Conservation (phyloP, 2,888 invertebrate species). For the Tenthredo distinguenda region DNA sequence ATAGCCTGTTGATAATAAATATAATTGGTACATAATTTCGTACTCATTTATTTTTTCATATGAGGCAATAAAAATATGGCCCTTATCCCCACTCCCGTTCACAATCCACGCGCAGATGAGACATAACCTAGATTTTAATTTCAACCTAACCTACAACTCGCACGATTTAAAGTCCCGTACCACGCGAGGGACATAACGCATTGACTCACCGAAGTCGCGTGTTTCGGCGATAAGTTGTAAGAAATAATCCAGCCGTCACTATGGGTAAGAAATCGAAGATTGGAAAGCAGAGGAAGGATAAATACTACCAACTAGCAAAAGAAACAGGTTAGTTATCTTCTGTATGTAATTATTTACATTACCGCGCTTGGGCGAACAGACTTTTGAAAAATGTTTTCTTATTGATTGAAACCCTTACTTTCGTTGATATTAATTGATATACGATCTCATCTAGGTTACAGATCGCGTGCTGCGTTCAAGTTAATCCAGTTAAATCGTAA, state of each 20-base stretch:
- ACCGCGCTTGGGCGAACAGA: neutral
- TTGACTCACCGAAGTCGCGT: conserved; percentile 26
- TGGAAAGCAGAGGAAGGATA: conserved; percentile 99
- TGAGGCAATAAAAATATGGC: neutral
- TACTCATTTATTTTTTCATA: neutral
- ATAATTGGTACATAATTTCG: neutral
- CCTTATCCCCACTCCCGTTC: neutral
- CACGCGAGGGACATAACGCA: neutral
- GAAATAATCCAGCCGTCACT: conserved; percentile 68
- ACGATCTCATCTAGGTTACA: conserved; percentile 85
- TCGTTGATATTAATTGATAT: conserved; percentile 42
- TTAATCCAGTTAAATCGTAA: conserved; percentile 98
- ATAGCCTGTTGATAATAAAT: neutral
- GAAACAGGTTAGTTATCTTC: conserved; percentile 89
- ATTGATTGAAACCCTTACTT: neutral
- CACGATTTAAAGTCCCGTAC: neutral
- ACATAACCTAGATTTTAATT: neutral
- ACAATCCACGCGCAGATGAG: neutral
- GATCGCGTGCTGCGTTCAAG: conserved; percentile 99
- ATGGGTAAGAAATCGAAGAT: conserved; percentile 98
- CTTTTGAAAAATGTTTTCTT: neutral
- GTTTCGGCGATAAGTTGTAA: neutral
- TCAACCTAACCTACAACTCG: conserved; percentile 17
- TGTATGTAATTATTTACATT: neutral
- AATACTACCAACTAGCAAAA: conserved; percentile 98